Base-by-base conservation (phyloP, 2,888 invertebrate species). In the Ctenicera cuprea region DNA sequence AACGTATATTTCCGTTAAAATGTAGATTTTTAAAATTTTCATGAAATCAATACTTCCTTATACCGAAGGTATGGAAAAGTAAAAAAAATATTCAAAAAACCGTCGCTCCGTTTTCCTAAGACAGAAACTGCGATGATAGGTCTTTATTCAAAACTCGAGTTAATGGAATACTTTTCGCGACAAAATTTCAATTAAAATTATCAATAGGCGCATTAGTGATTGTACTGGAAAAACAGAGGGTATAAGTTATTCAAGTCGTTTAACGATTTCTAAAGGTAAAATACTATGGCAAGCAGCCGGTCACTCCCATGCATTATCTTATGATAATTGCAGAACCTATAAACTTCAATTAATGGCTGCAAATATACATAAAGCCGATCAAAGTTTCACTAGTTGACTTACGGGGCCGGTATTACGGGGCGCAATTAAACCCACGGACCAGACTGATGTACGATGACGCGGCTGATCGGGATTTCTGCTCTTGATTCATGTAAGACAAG, bases 311-410 rank as follows among this genome's bases (percentile, higher is more conserved):
- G 84, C 82, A 86, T 86, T 86, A 86, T 86, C 86, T 86, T 86
- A 86, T 86, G 86, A 86, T 86, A 86, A 86, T 86, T 86, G 86
- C 86, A 82, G 82, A 83, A 84, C 85, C 86, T 85, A 86, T 86
- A 86, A 86, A 86, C 86, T 86, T 85, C 86, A 86, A 86, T 86
- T 86, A 86, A 86, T 86, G 86, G 86, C 84, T 80, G 83, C 85
- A 83, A 85, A 85, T 85, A 85, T 85, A 85, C 85, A 85, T 86
- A 85, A 85, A 85, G 85, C 85, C 84, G 86, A 85, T 86, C 86
- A 86, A 85, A 85, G 85, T 86, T 85, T 85, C 85, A 83, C 85
- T 83, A 81, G 82, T 78, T 86, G 85, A 86, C 82, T 86, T 86
- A 86, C 81, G 80, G 76, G 81, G 77, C 83, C 84, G 84, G 84